A percentile compares a stretch with the other conserved stretches of the same genome.
Conservation (phyloP, 2,113 vertebrate genomes). For the Ochotona princeps region DNA sequence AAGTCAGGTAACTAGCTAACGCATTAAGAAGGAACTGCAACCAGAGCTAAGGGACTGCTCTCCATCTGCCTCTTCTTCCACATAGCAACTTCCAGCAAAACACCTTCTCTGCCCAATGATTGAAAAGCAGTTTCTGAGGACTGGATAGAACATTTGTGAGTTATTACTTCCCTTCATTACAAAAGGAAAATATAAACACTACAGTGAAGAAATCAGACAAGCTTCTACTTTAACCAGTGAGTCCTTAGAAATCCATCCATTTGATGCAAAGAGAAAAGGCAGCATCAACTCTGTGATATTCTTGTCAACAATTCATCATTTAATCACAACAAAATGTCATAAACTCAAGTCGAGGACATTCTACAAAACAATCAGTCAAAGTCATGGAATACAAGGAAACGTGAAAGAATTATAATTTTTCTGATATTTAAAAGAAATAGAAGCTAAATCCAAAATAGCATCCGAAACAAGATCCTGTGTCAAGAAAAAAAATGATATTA, state of each 20-base stretch:
- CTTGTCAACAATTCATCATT: not conserved
- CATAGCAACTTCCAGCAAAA: not conserved
- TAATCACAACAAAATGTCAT: conserved; percentile 29
- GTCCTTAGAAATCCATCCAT: not conserved
- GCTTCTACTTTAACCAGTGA: not conserved
- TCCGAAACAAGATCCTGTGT: not conserved
- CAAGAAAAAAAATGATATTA: not conserved
- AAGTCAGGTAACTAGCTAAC: not conserved
- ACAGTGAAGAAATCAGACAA: not conserved
- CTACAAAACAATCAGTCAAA: not conserved
- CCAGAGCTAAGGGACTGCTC: not conserved
- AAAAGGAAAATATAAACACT: not conserved
- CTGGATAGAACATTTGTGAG: not conserved
- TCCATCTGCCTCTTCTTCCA: not conserved
- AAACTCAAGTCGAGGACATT: not conserved
- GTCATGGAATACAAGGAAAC: not conserved
- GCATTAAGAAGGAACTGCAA: not conserved
- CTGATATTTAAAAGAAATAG: not conserved
- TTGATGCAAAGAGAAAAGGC: not conserved
- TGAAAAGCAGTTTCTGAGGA: not conserved
- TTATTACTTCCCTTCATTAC: not conserved
- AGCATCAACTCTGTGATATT: not conserved
- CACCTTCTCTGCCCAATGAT: not conserved
- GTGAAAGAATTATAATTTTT: not conserved
- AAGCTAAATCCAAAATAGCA: not conserved